Base-by-base conservation (phyloP, 2,797 vertebrate species). In the Champsocephalus esox region DNA sequence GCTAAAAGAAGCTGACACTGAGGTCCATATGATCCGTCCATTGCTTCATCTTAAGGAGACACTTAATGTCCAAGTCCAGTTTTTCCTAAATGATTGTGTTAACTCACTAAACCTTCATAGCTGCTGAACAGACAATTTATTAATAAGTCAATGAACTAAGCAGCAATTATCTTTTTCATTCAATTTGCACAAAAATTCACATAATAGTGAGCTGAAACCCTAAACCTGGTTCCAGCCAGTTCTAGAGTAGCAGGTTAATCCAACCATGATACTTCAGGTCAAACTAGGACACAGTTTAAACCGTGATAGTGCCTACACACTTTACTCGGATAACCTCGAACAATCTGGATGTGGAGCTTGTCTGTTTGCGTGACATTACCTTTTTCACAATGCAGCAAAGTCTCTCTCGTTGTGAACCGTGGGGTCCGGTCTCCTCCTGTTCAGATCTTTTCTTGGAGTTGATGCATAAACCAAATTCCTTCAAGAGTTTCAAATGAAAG, bases 381-480 rank as follows among this genome's bases (percentile, higher is more conserved):
- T 78, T 81, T 83, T 86, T 92, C 8, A 92, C 51, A 64, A 72
- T 7, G 46, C 8, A 4, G 44, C 3, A 4, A 1, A 91, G 50
- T 13, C 9, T 45, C 34, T 62, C 65, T 59, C 6, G 43, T 0
- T 3, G 19, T 50, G 88, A 75, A 17, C 28, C 45, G 0, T 0
- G 1, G 2, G 14, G n/a, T 66, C 9, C 34, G 28, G 0, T 71
- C 57, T 88, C 59, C 16, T 54, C 19, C 17, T 3, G 2, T 13
- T 74, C 52, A 21, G 12, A 41, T 68, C 55, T 65, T 61, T 48
- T 57, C 54, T 61, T 81, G 63, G 81, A 66, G 65, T 60, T 19
- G 17, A 52, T 49, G 3, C 0, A 0, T 66, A 95, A 83, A 28
- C 80, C 65, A 49, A 86, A 84, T 5, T 90, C 84, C 94, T 95